Percentiles rank a stretch among this genome's conserved stretches.
phyloP scores from a whole-genome alignment of 1,140 invertebrate species.

The Diachasmimorpha longicaudata region DNA sequence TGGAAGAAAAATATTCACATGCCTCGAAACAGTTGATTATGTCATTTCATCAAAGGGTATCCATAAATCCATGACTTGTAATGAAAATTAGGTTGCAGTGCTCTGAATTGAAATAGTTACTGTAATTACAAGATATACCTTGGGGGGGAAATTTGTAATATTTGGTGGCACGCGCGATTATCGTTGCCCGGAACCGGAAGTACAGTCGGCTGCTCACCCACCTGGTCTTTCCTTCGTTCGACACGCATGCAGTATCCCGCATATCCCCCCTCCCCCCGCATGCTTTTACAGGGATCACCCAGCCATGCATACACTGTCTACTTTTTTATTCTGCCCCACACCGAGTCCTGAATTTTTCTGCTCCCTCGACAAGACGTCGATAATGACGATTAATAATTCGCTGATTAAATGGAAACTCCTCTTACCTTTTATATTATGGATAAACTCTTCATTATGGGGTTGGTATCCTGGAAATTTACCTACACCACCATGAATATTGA shows the following conservation, averaged over 20 bases:
- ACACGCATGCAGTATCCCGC: slow-evolving; percentile 9
- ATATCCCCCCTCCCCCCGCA: background rate
- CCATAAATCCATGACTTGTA: background rate
- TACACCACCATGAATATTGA: no score
- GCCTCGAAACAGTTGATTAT: background rate
- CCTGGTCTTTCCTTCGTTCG: slow-evolving; percentile 48
- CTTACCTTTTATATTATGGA: no score
- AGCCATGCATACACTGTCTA: background rate
- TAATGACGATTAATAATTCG: background rate
- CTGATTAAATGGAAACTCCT: no score
- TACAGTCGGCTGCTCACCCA: slow-evolving; percentile 60
- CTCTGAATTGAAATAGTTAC: background rate
- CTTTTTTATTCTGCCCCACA: background rate
- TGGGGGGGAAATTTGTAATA: slow-evolving; percentile 4
- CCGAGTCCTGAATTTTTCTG: background rate
- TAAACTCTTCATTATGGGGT: no score
- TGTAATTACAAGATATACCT: slow-evolving; percentile 9
- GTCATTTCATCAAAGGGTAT: background rate
- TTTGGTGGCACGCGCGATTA: slow-evolving; percentile 52
- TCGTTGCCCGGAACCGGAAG: slow-evolving; percentile 59
- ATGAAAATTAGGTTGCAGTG: background rate
- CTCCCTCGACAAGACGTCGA: background rate
- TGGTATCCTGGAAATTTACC: no score
- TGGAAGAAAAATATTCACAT: background rate
- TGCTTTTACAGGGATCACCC: slow-evolving; percentile 15